A percentile compares a stretch with the other conserved stretches of the same genome.
Evolutionary conservation across 2,888 invertebrate genomes (phyloP).

Genomic region (Lasioglossum morio): DNA sequence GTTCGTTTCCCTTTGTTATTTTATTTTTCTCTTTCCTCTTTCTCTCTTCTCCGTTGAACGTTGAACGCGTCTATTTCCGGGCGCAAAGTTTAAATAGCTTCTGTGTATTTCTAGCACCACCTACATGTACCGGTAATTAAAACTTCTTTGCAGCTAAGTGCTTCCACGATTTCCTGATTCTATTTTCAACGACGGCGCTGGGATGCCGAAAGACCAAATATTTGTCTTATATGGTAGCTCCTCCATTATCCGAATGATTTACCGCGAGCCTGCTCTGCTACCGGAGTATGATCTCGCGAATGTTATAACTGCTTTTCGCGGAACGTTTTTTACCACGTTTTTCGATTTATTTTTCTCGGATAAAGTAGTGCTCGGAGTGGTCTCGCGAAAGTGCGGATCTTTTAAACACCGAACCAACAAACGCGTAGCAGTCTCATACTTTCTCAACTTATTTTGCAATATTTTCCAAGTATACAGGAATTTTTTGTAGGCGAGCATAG

Average conservation of each 20-base stretch:
- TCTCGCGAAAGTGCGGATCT: background rate
- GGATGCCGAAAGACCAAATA: constrained; percentile 6
- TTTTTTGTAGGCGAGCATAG: background rate
- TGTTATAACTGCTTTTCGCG: background rate
- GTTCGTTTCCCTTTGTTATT: background rate
- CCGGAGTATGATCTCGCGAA: background rate
- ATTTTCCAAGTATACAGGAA: background rate
- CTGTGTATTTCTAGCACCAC: background rate
- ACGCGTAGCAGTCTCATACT: background rate
- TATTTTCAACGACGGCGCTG: background rate
- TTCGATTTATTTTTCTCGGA: background rate
- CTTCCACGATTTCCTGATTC: background rate
- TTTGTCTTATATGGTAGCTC: constrained; percentile 24
- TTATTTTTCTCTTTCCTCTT: background rate
- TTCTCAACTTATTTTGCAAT: background rate
- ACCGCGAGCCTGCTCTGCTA: background rate
- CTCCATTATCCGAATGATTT: constrained; percentile 21
- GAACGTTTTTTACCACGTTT: background rate
- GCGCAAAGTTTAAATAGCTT: background rate
- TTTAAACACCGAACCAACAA: background rate
- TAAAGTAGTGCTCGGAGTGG: background rate
- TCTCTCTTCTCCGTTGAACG: background rate
- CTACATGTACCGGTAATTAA: constrained; percentile 2
- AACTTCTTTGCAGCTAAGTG: background rate
- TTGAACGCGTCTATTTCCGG: background rate